A percentile compares a stretch with the other conserved stretches of the same genome.
Conservation (phyloP, 2,888 invertebrate species). For the Tortricodes alternella region DNA sequence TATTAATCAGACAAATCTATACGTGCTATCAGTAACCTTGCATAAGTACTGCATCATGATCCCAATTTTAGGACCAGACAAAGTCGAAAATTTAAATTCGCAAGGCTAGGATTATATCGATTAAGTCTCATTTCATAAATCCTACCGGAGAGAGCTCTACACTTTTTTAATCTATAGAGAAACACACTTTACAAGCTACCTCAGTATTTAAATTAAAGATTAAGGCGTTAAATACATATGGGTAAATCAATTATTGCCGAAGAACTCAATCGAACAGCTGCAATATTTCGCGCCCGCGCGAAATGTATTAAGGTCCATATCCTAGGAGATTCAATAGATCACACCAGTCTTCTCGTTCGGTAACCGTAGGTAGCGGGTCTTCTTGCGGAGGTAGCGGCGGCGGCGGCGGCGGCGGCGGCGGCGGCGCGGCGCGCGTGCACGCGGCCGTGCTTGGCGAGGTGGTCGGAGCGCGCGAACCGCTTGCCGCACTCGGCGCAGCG, state of each 20-base stretch:
- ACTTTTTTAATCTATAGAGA: neutral
- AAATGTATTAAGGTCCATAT: conserved; percentile 9
- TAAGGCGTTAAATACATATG: neutral
- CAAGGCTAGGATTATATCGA: neutral
- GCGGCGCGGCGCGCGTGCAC: conserved; percentile 87
- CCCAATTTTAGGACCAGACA: neutral
- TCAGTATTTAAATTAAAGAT: neutral
- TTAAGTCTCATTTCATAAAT: neutral
- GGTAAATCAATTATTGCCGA: neutral
- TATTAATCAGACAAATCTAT: conserved; percentile 22
- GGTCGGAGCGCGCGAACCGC: conserved; percentile 96
- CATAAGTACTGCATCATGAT: conserved; percentile 7
- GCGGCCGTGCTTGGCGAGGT: conserved; percentile 95
- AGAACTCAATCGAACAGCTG: neutral
- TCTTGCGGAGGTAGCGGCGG: conserved; percentile 32
- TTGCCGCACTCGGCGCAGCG: conserved; percentile 94
- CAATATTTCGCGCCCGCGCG: conserved; percentile 23
- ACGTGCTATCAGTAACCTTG: conserved; percentile 14
- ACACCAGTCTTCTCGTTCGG: conserved; percentile 55
- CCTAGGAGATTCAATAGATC: conserved; percentile 37
- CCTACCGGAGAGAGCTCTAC: neutral
- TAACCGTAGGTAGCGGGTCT: conserved; percentile 35
- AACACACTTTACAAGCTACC: neutral
- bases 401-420: conserved; percentile 56
- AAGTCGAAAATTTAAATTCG: neutral